phyloP scores from a whole-genome alignment of 2,888 invertebrate species.

The Prosopocoilus inquinatus region DNA sequence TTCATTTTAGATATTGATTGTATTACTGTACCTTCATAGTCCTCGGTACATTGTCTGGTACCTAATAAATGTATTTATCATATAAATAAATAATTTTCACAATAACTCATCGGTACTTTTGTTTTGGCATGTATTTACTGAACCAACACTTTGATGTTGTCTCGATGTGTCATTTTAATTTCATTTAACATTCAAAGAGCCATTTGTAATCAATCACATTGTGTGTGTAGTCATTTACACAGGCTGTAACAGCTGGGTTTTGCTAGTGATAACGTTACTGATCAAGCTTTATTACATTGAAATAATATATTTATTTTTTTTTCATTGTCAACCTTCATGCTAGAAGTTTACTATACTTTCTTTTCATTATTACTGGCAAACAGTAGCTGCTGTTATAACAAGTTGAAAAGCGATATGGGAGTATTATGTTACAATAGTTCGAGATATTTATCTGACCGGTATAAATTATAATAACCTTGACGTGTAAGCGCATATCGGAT shows the following conservation, averaged over 20 bases:
- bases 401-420: constrained; percentile 14
- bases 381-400: constrained; percentile 15
- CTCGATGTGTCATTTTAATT: neutral
- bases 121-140: constrained; percentile 34
- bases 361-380: constrained; percentile 19
- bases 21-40: constrained; percentile 20
- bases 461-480: neutral
- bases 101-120: constrained; percentile 23
- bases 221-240: neutral
- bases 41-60: constrained; percentile 21
- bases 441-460: neutral
- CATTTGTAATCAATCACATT: neutral
- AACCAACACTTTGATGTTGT: constrained; percentile 25
- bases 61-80: constrained; percentile 23
- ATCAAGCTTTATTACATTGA: neutral
- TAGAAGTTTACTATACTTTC: constrained; percentile 4
- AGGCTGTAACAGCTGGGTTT: constrained; percentile 21
- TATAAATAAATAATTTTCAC: constrained; percentile 30
- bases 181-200: constrained; percentile 1
- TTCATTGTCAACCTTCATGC: neutral
- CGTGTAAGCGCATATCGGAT: too few relatives aligned
- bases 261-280: constrained; percentile 17
- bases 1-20: constrained; percentile 15
- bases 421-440: neutral
- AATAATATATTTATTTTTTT: neutral